Percentiles rank a stretch among this genome's conserved stretches.
phyloP scores from a whole-genome alignment of 2,888 invertebrate species.

The Eurytoma californica region DNA sequence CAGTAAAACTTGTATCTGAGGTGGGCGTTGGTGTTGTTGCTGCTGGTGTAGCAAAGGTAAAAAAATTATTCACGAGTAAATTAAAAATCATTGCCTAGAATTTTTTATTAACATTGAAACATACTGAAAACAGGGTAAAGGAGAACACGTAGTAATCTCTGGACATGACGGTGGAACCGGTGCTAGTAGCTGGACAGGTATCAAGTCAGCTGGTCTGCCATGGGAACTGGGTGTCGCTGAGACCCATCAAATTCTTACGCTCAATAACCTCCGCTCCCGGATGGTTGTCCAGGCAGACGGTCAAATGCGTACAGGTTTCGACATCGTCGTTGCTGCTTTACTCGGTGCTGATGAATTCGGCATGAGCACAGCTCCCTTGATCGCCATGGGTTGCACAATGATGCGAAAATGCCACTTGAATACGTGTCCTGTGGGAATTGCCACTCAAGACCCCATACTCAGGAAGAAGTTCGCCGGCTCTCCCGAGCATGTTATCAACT shows the following conservation, averaged over 20 bases:
- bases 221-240: conserved; percentile 99
- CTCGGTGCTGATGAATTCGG: conserved; percentile 99
- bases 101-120: conserved; percentile 16
- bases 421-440: conserved; percentile 99
- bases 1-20: conserved; percentile 98
- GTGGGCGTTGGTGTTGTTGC: conserved; percentile 99
- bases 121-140: conserved; percentile 86
- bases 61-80: not conserved
- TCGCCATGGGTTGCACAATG: conserved; percentile 99
- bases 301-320: conserved; percentile 95
- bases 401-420: conserved; percentile 99
- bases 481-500: conserved; percentile 98
- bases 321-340: conserved; percentile 95
- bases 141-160: conserved; percentile 98
- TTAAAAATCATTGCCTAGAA: not conserved
- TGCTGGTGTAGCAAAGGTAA: conserved; percentile 97
- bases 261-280: conserved; percentile 94
- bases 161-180: conserved; percentile 99
- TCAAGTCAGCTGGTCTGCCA: conserved; percentile 97
- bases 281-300: conserved; percentile 98
- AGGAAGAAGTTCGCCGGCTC: conserved; percentile 98
- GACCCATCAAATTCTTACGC: conserved; percentile 96
- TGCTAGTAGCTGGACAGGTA: conserved; percentile 99
- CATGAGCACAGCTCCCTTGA: conserved; percentile 98
- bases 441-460: conserved; percentile 97